A percentile compares a stretch with the other conserved stretches of the same genome.
phyloP scores from a whole-genome alignment of 1,140 invertebrate species.

The Chionoecetes opilio region DNA sequence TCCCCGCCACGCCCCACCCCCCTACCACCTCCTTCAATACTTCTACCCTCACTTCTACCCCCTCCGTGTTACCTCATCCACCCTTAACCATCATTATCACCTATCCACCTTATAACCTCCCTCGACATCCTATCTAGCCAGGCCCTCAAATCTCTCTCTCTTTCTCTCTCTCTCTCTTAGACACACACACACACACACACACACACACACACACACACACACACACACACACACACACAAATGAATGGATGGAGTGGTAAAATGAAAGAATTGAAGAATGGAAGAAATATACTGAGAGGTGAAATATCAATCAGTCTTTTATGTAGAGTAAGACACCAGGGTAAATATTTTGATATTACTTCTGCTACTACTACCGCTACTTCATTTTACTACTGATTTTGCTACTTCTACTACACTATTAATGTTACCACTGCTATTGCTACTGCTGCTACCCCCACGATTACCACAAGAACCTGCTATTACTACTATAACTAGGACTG shows the following conservation, averaged over 20 bases:
- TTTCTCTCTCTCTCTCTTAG: too few relatives aligned
- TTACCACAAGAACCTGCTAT: too few relatives aligned
- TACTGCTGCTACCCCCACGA: too few relatives aligned
- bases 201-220: constrained; percentile 20
- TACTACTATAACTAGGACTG: background rate
- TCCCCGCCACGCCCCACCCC: background rate
- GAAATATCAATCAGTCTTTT: background rate
- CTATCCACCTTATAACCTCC: too few relatives aligned
- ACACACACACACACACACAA: background rate
- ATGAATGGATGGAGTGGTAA: background rate
- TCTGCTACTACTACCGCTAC: background rate
- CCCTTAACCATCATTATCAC: too few relatives aligned
- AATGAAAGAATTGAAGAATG: background rate
- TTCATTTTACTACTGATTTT: background rate
- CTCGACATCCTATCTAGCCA: too few relatives aligned
- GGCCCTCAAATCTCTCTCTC: too few relatives aligned
- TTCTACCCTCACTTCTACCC: background rate
- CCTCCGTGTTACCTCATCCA: background rate
- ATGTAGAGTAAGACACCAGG: too few relatives aligned
- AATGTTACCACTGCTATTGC: too few relatives aligned
- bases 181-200: too few relatives aligned
- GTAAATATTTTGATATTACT: too few relatives aligned
- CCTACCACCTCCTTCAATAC: background rate
- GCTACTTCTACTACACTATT: background rate
- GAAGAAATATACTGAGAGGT: background rate